phyloP scores from a whole-genome alignment of 2,888 invertebrate species.

The Ornithoptera priamus region DNA sequence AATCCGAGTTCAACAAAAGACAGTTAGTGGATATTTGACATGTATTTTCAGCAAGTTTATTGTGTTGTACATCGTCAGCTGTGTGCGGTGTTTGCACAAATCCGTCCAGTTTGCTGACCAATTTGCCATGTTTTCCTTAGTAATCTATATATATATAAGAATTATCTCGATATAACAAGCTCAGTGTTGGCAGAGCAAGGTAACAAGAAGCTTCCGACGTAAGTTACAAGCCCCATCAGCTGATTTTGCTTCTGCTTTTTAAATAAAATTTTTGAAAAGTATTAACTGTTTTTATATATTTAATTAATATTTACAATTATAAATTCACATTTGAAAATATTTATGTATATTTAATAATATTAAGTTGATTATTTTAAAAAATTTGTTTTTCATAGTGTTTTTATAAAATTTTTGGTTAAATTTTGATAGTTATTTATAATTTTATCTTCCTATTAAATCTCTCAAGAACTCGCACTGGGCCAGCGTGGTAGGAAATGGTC shows the following conservation, averaged over 20 bases:
- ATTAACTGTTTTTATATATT: background rate
- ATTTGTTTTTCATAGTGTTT: too few relatives aligned
- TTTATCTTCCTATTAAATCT: too few relatives aligned
- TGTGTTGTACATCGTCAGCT: conserved; percentile 44
- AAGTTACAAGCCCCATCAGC: conserved; percentile 28
- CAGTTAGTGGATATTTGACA: conserved; percentile 21
- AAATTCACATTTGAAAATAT: too few relatives aligned
- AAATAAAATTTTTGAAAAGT: background rate
- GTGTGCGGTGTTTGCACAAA: conserved; percentile 32
- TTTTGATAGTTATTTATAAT: too few relatives aligned
- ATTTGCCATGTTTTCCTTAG: conserved; percentile 47
- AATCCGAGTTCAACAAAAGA: conserved; percentile 16
- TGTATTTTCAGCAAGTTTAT: conserved; percentile 29
- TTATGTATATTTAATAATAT: too few relatives aligned
- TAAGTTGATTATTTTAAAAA: too few relatives aligned
- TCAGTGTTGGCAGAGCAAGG: conserved; percentile 47
- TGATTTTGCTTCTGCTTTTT: background rate
- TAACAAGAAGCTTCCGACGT: conserved; percentile 40
- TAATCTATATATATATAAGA: conserved; percentile 57
- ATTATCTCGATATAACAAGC: conserved; percentile 39
- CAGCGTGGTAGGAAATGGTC: too few relatives aligned
- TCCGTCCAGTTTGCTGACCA: conserved; percentile 33
- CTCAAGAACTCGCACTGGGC: too few relatives aligned
- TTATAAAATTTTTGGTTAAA: too few relatives aligned
- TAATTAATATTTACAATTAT: too few relatives aligned